A percentile compares a stretch with the other conserved stretches of the same genome.
Conservation (phyloP, 2,888 invertebrate species). For the Callinectes sapidus region DNA sequence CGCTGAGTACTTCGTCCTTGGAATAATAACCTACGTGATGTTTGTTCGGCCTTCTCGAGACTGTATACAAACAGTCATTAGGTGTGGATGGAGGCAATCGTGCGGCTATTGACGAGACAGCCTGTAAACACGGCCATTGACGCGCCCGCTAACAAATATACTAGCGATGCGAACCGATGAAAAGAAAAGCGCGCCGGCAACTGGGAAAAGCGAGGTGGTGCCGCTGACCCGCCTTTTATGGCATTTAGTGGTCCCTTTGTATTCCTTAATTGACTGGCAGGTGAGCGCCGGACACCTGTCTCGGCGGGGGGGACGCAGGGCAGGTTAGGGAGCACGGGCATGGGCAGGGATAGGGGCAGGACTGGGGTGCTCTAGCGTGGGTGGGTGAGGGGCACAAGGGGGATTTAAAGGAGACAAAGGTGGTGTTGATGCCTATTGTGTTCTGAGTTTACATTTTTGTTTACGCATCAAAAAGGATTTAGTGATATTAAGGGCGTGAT, state of each 20-base stretch:
- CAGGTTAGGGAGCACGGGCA: background rate
- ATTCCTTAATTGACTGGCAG: constrained; percentile 36
- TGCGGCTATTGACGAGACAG: constrained; percentile 20
- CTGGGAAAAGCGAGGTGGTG: background rate
- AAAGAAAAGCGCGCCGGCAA: constrained; percentile 19
- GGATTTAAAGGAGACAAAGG: constrained; percentile 30
- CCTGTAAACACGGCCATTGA: constrained; percentile 4
- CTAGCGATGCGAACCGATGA: background rate
- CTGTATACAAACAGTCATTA: constrained; percentile 51
- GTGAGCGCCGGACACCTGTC: constrained; percentile 36
- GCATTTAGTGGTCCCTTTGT: constrained; percentile 36
- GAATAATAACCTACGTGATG: constrained; percentile 10
- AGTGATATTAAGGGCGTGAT: background rate
- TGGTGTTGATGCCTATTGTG: constrained; percentile 18
- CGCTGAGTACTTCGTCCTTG: constrained; percentile 9
- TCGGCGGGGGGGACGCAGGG: background rate
- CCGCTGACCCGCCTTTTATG: constrained; percentile 24
- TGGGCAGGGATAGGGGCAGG: too few relatives aligned
- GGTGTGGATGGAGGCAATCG: constrained; percentile 31
- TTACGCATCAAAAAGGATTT: background rate
- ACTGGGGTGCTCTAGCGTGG: background rate
- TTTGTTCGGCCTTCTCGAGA: constrained; percentile 2
- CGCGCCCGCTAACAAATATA: constrained; percentile 7
- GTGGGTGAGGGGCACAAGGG: background rate
- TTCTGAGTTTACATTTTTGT: constrained; percentile 23